Base-by-base conservation (phyloP, 2,888 invertebrate genomes). In the Zaprionus lineosus region DNA sequence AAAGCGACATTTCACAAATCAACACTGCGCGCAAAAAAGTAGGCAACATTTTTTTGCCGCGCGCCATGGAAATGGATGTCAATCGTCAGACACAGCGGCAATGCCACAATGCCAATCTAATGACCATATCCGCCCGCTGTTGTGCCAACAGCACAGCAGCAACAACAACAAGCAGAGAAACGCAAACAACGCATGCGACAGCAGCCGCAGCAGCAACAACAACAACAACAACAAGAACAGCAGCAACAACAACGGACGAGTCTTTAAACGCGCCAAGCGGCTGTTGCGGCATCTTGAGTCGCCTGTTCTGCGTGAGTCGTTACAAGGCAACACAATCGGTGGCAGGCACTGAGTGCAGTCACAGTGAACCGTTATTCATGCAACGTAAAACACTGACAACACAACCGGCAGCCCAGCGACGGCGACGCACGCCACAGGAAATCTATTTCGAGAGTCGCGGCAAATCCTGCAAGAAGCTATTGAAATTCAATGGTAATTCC, bases 391-490 rank as follows among this genome's bases (percentile, higher is more conserved):
- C 59, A 64, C 46, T 64, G 37, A 29, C 60, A 21, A 9, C 56
- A 9, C 53, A 46, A 19, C 53, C 82, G 40, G 46, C 63, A 51
- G 41, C 76, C 36, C 79, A 84, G 46, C 79, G 88, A 53, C 78
- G 86, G 41, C 86, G 88, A 40, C 88, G 89, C 56, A 89, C 89
- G 37, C 90, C 90, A 21, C 93, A 93, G 89, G 91, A 93, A 91
- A 93, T 93, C 89, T 94, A 94, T 88, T 93, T 93, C 83, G 95
- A 95, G 90, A 95, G 94, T 82, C 92, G 95, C 66, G 95, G 95
- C 67, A 95, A 95, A 88, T 95, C 95, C 90, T 95, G 95, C 90
- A 93, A 94, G 86, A 95, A 95, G 90, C 91, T 96, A 73, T 92
- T 96, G 53, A 92, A 94, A 88, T 94, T 95, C 91, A 95, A 95